Evolutionary conservation across 2,113 vertebrate genomes (phyloP).

Genomic region (Lates calcarifer): DNA sequence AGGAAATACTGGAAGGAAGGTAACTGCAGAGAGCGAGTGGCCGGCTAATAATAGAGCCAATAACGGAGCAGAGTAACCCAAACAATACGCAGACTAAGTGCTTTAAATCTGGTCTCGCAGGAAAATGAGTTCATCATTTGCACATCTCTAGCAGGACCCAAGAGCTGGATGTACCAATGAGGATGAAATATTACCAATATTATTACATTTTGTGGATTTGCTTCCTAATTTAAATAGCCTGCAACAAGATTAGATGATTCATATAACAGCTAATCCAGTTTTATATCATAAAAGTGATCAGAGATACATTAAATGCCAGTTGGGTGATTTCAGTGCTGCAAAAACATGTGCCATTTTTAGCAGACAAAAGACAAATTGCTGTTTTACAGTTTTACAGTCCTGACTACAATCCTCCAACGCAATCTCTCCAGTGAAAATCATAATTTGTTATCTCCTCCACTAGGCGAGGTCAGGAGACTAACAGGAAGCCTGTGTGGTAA

Average conservation of each 20-base stretch:
- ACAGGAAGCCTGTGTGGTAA: conserved; percentile 61
- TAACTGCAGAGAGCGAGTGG: conserved; percentile 64
- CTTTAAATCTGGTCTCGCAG: conserved; percentile 62
- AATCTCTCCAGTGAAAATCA: conserved; percentile 41
- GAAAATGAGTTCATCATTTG: conserved; percentile 63
- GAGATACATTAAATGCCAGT: conserved; percentile 28
- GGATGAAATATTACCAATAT: conserved; percentile 48
- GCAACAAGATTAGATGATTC: conserved; percentile 29
- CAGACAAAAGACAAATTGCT: conserved; percentile 4
- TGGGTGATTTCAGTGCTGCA: neutral
- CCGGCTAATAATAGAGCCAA: conserved; percentile 81
- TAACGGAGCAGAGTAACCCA: conserved; percentile 70
- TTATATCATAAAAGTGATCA: conserved; percentile 30
- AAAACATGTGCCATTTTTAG: conserved; percentile 9
- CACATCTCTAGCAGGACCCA: conserved; percentile 21
- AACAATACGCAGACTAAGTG: conserved; percentile 72
- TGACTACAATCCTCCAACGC: conserved; percentile 34
- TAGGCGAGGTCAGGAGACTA: conserved; percentile 63
- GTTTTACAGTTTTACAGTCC: conserved; percentile 42
- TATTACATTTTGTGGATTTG: conserved; percentile 35
- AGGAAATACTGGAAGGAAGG: conserved; percentile 83
- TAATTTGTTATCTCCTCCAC: conserved; percentile 47
- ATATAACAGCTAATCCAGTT: conserved; percentile 35
- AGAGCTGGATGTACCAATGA: conserved; percentile 36
- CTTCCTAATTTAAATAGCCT: conserved; percentile 14